A percentile compares a stretch with the other conserved stretches of the same genome.
Conservation (phyloP, 2,888 invertebrate species). For the Oegoconia quadripuncta region DNA sequence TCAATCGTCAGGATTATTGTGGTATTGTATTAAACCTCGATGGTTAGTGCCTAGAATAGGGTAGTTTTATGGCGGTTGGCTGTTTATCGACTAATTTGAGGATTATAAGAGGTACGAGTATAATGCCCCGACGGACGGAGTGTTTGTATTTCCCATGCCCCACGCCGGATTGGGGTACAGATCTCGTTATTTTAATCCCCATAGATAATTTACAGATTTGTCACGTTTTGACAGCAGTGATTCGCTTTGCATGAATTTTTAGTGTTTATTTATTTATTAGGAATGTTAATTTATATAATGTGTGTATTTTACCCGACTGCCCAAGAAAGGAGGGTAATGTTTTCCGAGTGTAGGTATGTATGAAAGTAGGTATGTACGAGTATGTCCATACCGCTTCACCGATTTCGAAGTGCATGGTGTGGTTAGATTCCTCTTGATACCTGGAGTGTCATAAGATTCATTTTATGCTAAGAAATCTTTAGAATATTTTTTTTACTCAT, state of each 20-base stretch:
- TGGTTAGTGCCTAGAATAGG: slow-evolving; percentile 1
- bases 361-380: too few relatives aligned
- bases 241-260: slow-evolving; percentile 49
- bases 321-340: too few relatives aligned
- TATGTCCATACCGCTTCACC: too few relatives aligned
- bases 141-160: slow-evolving; percentile 75
- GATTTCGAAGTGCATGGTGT: too few relatives aligned
- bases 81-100: slow-evolving; percentile 64
- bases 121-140: slow-evolving; percentile 41
- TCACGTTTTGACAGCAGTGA: slow-evolving; percentile 44
- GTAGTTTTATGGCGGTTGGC: slow-evolving; percentile 26
- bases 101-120: slow-evolving; percentile 44
- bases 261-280: too few relatives aligned
- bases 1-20: not conserved
- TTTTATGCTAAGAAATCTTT: too few relatives aligned
- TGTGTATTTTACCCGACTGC: too few relatives aligned
- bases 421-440: too few relatives aligned
- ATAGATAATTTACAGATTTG: slow-evolving; percentile 63
- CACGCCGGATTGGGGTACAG: slow-evolving; percentile 44
- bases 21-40: too few relatives aligned
- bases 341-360: too few relatives aligned
- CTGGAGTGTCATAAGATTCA: too few relatives aligned
- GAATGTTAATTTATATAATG: too few relatives aligned
- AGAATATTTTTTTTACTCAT: not conserved
- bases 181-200: slow-evolving; percentile 70